These are phyloP conservation scores for Sphyrna mokarran DNA, from an alignment of 2,113 vertebrate species.

Conservation along the genomic window DNA sequence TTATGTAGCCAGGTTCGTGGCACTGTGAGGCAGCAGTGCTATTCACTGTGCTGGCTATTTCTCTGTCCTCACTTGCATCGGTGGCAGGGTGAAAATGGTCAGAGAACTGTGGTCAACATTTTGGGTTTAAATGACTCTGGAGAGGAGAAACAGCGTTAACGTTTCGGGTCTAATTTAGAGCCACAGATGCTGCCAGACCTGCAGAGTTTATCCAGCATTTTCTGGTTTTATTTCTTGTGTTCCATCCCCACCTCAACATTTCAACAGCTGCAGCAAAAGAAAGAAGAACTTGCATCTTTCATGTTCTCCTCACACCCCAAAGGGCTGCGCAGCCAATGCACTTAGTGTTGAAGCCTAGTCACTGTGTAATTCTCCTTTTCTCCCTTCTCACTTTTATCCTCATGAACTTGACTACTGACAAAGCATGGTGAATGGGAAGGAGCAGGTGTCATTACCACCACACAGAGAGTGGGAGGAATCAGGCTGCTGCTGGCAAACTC, in stretches of 20 bases:
- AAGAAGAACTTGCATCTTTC: not conserved
- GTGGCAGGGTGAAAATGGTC: too few relatives aligned
- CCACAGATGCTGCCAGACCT: too few relatives aligned
- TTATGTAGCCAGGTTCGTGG: too few relatives aligned
- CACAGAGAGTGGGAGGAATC: not conserved
- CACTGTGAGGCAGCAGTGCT: too few relatives aligned
- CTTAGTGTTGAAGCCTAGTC: not conserved
- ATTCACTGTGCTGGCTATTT: too few relatives aligned
- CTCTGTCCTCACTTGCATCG: too few relatives aligned
- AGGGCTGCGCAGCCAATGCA: not conserved
- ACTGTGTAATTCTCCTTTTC: slow-evolving; percentile 2
- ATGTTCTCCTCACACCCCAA: not conserved
- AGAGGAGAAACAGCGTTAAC: too few relatives aligned
- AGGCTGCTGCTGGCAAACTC: not conserved
- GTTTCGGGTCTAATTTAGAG: too few relatives aligned
- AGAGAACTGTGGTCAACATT: too few relatives aligned
- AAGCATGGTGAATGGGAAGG: not conserved
- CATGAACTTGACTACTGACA: not conserved
- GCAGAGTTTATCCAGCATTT: too few relatives aligned
- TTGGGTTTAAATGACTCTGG: too few relatives aligned
- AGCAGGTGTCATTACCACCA: not conserved
- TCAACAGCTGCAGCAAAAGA: not conserved
- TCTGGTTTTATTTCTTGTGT: too few relatives aligned
- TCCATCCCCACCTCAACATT: not conserved
- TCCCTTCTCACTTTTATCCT: not conserved